Evolutionary conservation across 2,797 vertebrate species (phyloP), one percentile per base, ranked within the genome.

Genomic region (Allochrocebus solatus): DNA sequence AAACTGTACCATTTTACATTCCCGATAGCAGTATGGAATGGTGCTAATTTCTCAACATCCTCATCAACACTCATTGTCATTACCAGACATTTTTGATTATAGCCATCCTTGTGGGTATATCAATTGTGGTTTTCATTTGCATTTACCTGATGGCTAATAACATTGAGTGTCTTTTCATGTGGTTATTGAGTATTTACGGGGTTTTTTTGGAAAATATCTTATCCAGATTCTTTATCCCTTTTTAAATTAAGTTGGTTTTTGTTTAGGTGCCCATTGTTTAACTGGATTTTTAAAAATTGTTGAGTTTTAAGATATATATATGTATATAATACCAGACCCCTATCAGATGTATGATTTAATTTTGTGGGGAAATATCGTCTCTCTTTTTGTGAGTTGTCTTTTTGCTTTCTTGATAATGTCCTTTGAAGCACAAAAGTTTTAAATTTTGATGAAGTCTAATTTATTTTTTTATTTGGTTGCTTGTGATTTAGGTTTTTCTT

Each of bases 221-320:
- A n/a, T 48, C 50, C 8, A 76, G 19, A 26, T 61, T 53, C 21
- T 96, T 90, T 89, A n/a, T 55, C 13, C 30, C 59, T 75, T 84
- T 93, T 96, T 82, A 19, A 80, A 78, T 57, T 79, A 74, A 90
- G 5, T 95, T 95, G 46, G 59, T 59, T 92, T 87, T 86, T 80
- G 13, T 88, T 78, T 83, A 67, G 92, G 78, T 82, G 4, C 48
- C 36, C n/a, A 55, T 89, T 89, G 43, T 94, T 87, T 81, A 81
- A 61, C 87, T 50, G 24, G 28, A 3, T 39, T 30, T 90, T 26
- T 93, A 64, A 39, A 92, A 88, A 78, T 91, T 86, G 33, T n/a
- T 95, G 64, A 22, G 1, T 88, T 78, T 87, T 74, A 89, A 94
- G n/a, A 70, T 93, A 22, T 91, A 81, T 75, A 19, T 85, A 48